Evolutionary conservation across 2,888 invertebrate species (phyloP).

Genomic region (Conomelus anceps): DNA sequence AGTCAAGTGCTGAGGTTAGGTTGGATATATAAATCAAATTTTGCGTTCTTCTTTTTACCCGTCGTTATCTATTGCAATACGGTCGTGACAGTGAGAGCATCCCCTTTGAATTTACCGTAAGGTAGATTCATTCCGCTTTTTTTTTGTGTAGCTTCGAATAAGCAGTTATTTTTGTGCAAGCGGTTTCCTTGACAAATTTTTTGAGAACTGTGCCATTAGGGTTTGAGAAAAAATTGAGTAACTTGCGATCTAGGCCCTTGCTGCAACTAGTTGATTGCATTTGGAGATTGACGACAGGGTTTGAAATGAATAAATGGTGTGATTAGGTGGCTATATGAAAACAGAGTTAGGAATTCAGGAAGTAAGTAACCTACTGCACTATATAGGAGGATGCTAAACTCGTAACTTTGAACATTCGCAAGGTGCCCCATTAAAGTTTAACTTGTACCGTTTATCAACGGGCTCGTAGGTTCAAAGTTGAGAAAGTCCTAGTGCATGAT

Average conservation of each 20-base stretch:
- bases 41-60: too few relatives aligned
- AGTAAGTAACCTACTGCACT: not conserved
- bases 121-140: too few relatives aligned
- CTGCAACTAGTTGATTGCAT: not conserved
- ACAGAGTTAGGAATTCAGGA: not conserved
- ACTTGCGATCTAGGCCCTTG: not conserved
- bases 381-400: not conserved
- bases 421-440: not conserved
- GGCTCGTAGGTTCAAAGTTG: not conserved
- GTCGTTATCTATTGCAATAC: too few relatives aligned
- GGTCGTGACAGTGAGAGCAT: too few relatives aligned
- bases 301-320: not conserved
- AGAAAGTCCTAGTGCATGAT: not conserved
- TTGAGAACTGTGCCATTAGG: too few relatives aligned
- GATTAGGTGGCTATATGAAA: not conserved
- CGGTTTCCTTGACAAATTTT: too few relatives aligned
- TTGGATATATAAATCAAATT: too few relatives aligned
- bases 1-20: too few relatives aligned
- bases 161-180: too few relatives aligned
- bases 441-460: not conserved
- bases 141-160: too few relatives aligned
- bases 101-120: too few relatives aligned
- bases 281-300: not conserved
- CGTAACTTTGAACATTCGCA: not conserved
- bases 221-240: not conserved